phyloP scores from a whole-genome alignment of 2,888 invertebrate genomes.

The Phaonia tiefii region DNA sequence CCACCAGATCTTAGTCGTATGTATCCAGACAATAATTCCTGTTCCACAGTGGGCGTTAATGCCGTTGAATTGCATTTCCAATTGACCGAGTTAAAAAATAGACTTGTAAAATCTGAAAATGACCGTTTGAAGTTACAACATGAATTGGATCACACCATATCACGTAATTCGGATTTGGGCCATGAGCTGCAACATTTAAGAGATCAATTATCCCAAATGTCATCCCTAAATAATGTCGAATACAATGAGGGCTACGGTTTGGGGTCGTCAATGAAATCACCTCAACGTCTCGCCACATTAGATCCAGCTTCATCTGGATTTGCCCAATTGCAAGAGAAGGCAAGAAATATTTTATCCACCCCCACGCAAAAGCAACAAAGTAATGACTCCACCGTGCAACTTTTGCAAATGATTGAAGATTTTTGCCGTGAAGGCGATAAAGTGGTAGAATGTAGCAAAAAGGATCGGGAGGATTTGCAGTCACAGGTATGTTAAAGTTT shows the following conservation, averaged over 20 bases:
- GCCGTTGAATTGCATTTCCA: slow-evolving; percentile 81
- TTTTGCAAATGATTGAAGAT: slow-evolving; percentile 84
- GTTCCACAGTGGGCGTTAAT: slow-evolving; percentile 71
- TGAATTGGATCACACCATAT: slow-evolving; percentile 84
- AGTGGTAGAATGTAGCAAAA: slow-evolving; percentile 84
- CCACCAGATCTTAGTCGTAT: slow-evolving; percentile 77
- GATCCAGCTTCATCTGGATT: slow-evolving; percentile 76
- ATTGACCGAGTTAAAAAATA: slow-evolving; percentile 82
- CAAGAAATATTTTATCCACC: slow-evolving; percentile 77
- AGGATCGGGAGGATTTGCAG: slow-evolving; percentile 87
- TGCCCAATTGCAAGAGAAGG: slow-evolving; percentile 78
- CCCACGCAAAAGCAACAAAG: slow-evolving; percentile 69
- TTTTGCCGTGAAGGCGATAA: slow-evolving; percentile 83
- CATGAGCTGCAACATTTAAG: slow-evolving; percentile 80
- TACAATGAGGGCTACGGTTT: slow-evolving; percentile 83
- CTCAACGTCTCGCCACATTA: slow-evolving; percentile 68
- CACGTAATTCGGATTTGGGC: slow-evolving; percentile 83
- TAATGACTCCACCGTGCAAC: slow-evolving; percentile 76
- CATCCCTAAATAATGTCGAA: slow-evolving; percentile 79
- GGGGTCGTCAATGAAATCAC: slow-evolving; percentile 73
- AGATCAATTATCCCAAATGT: slow-evolving; percentile 80
- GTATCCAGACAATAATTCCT: slow-evolving; percentile 64
- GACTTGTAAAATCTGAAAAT: slow-evolving; percentile 79
- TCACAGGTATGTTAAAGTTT: slow-evolving; percentile 84
- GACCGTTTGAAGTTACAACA: slow-evolving; percentile 82